Percentiles rank a stretch among this genome's conserved stretches.
These are phyloP conservation scores for Drosophila serrata DNA, from an alignment of 1,140 invertebrate genomes.

Conservation along the genomic window DNA sequence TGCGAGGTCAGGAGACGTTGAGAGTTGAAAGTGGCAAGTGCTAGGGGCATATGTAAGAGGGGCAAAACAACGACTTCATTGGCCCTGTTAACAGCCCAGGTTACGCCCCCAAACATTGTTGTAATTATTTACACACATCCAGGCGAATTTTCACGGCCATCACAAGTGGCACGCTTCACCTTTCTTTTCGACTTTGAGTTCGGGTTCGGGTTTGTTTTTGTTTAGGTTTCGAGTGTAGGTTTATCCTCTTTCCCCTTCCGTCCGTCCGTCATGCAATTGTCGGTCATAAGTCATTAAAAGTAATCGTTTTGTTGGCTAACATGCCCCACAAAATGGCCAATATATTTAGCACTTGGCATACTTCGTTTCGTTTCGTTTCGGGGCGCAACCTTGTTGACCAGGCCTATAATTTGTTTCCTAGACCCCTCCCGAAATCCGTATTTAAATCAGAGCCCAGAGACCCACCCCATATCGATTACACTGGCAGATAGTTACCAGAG, in stretches of 20 bases:
- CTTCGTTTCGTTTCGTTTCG: conserved; percentile 28
- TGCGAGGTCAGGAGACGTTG: conserved; percentile 64
- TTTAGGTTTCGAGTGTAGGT: not conserved
- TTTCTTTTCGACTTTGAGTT: conserved; percentile 20
- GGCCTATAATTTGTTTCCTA: not conserved
- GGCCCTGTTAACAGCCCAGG: conserved; percentile 62
- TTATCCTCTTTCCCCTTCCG: conserved; percentile 14
- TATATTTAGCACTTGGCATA: conserved; percentile 73
- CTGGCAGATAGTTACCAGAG: conserved; percentile 22
- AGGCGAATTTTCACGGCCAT: conserved; percentile 69
- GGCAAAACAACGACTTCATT: conserved; percentile 52
- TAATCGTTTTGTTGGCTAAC: conserved; percentile 81
- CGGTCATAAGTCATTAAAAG: conserved; percentile 82
- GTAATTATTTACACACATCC: conserved; percentile 58
- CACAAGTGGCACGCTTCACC: conserved; percentile 51
- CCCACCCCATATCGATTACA: conserved; percentile 51
- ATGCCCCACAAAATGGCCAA: conserved; percentile 74
- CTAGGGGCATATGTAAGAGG: not conserved
- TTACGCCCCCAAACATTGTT: conserved; percentile 32
- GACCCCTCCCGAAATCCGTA: conserved; percentile 7
- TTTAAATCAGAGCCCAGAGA: conserved; percentile 8
- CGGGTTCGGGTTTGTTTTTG: conserved; percentile 17
- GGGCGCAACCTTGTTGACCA: conserved; percentile 71
- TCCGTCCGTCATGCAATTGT: conserved; percentile 73
- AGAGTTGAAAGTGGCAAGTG: conserved; percentile 22